Evolutionary conservation across 2,797 vertebrate species (phyloP).

Genomic region (Percopsis omiscomaycus): DNA sequence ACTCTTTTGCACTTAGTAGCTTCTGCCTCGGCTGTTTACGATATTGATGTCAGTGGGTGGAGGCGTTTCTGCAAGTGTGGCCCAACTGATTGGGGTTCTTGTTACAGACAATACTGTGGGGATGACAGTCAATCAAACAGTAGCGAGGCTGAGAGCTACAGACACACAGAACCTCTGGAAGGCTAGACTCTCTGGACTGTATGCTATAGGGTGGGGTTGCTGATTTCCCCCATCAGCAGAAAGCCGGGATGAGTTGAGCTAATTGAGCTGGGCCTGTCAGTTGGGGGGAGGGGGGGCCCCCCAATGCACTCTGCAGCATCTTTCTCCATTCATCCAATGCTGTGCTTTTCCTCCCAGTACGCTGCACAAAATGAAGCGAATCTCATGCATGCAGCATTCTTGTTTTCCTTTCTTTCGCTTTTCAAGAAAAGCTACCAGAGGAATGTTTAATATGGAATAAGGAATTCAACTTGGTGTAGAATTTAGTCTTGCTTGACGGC

Average conservation of each 20-base stretch:
- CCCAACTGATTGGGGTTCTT: conserved; percentile 69
- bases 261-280: conserved; percentile 79
- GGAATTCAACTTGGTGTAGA: neutral
- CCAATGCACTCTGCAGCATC: conserved; percentile 67
- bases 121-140: conserved; percentile 56
- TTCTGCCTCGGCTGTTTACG: conserved; percentile 56
- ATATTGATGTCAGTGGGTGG: conserved; percentile 66
- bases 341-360: conserved; percentile 45
- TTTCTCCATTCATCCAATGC: conserved; percentile 62
- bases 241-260: conserved; percentile 75
- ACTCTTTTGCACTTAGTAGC: conserved; percentile 47
- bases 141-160: conserved; percentile 36
- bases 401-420: conserved; percentile 2
- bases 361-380: conserved; percentile 28
- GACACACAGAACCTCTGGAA: conserved; percentile 57
- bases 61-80: conserved; percentile 50
- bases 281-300: conserved; percentile 59
- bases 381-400: conserved; percentile 15
- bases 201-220: conserved; percentile 50
- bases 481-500: no score
- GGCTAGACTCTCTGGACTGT: conserved; percentile 66
- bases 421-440: conserved; percentile 6
- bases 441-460: conserved; percentile 10
- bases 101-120: conserved; percentile 65
- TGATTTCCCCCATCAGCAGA: conserved; percentile 78